phyloP scores from a whole-genome alignment of 2,797 vertebrate species.

The Tinamus major region DNA sequence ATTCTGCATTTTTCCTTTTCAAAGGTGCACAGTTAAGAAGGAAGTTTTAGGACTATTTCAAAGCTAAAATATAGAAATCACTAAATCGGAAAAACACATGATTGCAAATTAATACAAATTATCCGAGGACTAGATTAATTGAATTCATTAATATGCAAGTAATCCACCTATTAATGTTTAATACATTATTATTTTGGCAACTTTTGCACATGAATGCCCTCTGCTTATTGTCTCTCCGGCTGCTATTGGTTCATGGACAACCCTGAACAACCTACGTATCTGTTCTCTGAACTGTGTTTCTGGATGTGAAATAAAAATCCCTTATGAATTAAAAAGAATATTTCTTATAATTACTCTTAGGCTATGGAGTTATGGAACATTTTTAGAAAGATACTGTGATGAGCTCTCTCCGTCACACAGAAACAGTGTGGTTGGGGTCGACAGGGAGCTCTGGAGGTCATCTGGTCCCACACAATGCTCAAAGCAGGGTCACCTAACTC shows the following conservation, averaged over 20 bases:
- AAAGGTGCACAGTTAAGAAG: background rate
- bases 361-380: background rate
- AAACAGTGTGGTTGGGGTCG: background rate
- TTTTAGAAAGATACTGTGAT: background rate
- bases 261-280: background rate
- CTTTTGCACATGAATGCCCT: slow-evolving; percentile 15
- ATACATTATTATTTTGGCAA: slow-evolving; percentile 28
- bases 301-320: background rate
- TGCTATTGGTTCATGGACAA: background rate
- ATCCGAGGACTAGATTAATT: slow-evolving; percentile 15
- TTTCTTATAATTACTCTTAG: background rate
- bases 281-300: background rate
- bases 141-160: slow-evolving; percentile 31
- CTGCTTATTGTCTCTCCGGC: background rate
- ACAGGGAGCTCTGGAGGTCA: background rate
- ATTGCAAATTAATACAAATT: slow-evolving; percentile 44
- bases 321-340: background rate
- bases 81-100: slow-evolving; percentile 41
- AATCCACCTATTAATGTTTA: background rate
- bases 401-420: background rate
- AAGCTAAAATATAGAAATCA: slow-evolving; percentile 28
- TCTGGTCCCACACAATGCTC: background rate
- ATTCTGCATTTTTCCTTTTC: background rate
- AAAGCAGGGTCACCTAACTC: background rate
- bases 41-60: slow-evolving; percentile 15